Base-by-base conservation (phyloP, 2,113 vertebrate genomes). In the Phasianus colchicus region DNA sequence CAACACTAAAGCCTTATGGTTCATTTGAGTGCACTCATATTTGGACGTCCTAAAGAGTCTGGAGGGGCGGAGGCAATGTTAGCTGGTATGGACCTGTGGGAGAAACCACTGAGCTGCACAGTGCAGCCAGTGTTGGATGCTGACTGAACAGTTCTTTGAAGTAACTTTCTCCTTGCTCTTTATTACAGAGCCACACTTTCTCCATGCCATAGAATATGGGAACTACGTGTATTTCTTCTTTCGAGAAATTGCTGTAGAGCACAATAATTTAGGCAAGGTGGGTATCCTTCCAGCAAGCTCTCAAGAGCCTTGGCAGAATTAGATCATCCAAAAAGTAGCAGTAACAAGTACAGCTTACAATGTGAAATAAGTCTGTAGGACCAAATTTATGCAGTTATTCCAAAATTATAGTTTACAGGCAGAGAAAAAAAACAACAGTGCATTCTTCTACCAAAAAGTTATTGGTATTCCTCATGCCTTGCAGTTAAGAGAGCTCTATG, bases 181-280 rank as follows among this genome's bases (percentile, higher is more conserved):
- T 80, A 93, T 98, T 98, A 78, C 98, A 99, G 99, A 99, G 91
- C 99, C 99, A 58, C 99, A 99, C 96, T 99, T 99, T 97, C 98
- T 99, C 93, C 99, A 99, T 17, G 99, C 99, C 85, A 99, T 99
- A 74, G 99, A 99, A 95, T 99, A 99, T 4, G 99, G 99, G 96
- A 99, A 98, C 97, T 99, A 98, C 19, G 98, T 99, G 83, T 99
- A 99, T 98, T 99, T 99, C 97, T 99, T 99, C 98, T 99, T 99
- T 96, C 98, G 99, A 96, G 99, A 99, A 97, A 99, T 99, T 70
- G 99, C 99, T 13, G 99, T 99, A 32, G 99, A 99, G 94, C 99
- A 99, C 97, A 99, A 99, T 95, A 99, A 98, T 95, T 97, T 99
- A 97, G 99, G 99, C 96, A 99, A 99, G 99, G 99, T 99, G 97